Conservation (phyloP, 2,113 vertebrate genomes). For the human region DNA sequence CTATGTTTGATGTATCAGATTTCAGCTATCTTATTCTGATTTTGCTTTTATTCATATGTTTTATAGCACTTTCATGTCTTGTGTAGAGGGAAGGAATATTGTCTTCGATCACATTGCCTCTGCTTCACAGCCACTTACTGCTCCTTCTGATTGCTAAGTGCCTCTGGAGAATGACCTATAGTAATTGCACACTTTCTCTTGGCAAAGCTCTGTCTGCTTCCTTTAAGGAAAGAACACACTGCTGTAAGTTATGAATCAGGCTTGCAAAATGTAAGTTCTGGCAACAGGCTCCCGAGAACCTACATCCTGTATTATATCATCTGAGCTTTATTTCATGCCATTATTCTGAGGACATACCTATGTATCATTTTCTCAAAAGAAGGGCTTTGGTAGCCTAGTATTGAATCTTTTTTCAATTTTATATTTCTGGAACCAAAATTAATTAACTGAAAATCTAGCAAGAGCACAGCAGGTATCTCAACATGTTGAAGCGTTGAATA, state of each 20-base stretch:
- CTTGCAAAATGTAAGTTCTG: background rate
- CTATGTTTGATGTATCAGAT: background rate
- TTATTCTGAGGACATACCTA: background rate
- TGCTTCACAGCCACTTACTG: background rate
- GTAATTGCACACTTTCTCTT: background rate
- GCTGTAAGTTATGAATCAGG: background rate
- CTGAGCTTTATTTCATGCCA: background rate
- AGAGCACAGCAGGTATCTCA: background rate
- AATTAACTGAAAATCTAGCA: background rate
- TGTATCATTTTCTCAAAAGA: background rate
- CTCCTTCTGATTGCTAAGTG: background rate
- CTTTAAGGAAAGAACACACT: background rate
- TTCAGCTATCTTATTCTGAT: background rate
- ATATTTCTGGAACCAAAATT: background rate
- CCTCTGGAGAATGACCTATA: background rate
- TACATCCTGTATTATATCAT: background rate
- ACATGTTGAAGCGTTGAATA: background rate
- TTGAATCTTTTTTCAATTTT: too few species aligned
- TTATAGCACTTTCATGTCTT: background rate
- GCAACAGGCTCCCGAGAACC: background rate
- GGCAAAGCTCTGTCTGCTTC: background rate
- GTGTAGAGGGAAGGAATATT: background rate
- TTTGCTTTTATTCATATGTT: background rate
- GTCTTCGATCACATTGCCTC: too few species aligned
- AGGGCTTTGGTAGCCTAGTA: background rate